phyloP scores from a whole-genome alignment of 2,113 vertebrate genomes.

The Laticauda colubrina region DNA sequence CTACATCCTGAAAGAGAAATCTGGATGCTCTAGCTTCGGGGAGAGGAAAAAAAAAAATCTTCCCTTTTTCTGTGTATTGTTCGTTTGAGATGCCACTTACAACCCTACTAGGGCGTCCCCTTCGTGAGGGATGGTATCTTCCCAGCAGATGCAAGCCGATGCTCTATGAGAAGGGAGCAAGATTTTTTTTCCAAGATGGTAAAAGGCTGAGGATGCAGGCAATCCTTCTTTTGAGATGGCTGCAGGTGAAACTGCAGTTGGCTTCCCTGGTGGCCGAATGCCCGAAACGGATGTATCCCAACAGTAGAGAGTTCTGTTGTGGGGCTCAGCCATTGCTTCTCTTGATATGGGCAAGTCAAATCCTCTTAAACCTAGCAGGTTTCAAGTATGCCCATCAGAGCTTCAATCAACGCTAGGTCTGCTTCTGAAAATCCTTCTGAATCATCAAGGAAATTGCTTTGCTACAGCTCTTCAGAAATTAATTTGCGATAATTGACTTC shows the following conservation, averaged over 20 bases:
- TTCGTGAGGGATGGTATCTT: conserved; percentile 16
- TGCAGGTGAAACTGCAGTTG: not conserved
- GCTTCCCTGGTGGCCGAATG: not conserved
- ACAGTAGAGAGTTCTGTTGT: too few species aligned
- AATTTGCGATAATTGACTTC: not conserved
- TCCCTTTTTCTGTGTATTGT: too few species aligned
- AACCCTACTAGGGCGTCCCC: not conserved
- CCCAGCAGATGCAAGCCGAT: conserved; percentile 5
- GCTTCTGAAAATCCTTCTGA: not conserved
- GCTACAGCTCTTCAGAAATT: not conserved
- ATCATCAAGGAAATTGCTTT: not conserved
- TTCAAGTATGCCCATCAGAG: not conserved
- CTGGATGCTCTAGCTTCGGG: fast-evolving
- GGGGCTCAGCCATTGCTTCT: not conserved
- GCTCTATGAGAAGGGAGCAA: not conserved
- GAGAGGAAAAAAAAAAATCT: fast-evolving
- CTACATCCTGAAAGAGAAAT: fast-evolving
- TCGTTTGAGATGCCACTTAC: not conserved
- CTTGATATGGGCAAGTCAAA: not conserved
- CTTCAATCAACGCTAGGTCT: not conserved
- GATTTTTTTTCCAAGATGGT: conserved; percentile 21
- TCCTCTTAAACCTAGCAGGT: not conserved
- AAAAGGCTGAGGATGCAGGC: not conserved
- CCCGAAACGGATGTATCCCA: not conserved
- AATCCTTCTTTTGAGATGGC: not conserved